Base-by-base conservation (phyloP, 92 coral and sea anemone species). In the Phymanthus crucifer region DNA sequence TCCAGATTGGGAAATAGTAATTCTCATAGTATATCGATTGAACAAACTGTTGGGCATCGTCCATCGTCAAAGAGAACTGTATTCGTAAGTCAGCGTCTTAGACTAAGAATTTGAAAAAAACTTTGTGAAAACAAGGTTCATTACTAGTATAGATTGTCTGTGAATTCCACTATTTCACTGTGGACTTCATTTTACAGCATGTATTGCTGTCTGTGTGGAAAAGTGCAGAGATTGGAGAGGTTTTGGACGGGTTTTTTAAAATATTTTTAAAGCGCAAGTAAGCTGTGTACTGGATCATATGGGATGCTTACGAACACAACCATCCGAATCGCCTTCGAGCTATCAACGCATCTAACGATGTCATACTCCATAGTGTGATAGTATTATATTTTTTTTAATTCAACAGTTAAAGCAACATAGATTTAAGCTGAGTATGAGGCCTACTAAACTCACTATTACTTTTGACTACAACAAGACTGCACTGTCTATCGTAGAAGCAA, bases 1-100 rank as follows among this genome's bases (percentile, higher is more conserved):
- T n/a, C n/a, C n/a, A 75, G 80, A 56, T 33, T 75, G 11, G 80
- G 80, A 32, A 54, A 75, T 31, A 32, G 70, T 31, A 75, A 52
- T 34, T 21, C 65, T 35, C 57, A 32, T 56, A 54, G 70, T 54
- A 40, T 75, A 17, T 70, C 70, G 47, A 75, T 75, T 75, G 70
- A 75, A 75, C 36, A 40, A 69, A 69, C 64, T 17, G 64, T 14
- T 6, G 64, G 19, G 18, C 64, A 14, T 54, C 64, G 64, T 19
- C 21, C 21, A 54, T n/a, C n/a, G n/a, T 14, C 64, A 54, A 54
- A 7, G 23, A 54, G 21, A 19, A 54, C 21, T 24, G 21, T 54
- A 14, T 16, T 16, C 21, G 64, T 54, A 17, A 54, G 64, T 45
- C 50, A 9, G 16, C 50, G 16, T 45, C 16, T n/a, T n/a, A n/a